Evolutionary conservation across 2,797 vertebrate species (phyloP), one percentile per base, ranked within the genome.

Genomic region (Anguilla marmorata): DNA sequence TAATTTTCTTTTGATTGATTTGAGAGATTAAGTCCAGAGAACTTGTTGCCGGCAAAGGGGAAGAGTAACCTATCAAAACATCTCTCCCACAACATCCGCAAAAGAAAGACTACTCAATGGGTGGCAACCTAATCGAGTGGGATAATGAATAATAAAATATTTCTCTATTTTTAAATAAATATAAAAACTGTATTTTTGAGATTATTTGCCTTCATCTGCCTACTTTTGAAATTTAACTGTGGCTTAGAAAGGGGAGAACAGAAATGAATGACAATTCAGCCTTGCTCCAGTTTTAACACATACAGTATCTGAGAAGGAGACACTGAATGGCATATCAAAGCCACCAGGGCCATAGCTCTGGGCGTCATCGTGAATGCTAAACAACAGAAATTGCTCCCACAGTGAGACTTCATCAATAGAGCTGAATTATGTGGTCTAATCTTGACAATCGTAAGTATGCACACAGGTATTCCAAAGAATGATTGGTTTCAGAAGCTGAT

Each of bases 351-450:
- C 88, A 89, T 89, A 90, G 93, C 92, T 89, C 87, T 56, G 16
- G 88, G 89, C 90, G 89, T 90, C 91, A 90, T 91, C 90, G 50
- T 88, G 93, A 94, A 95, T 94, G 90, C 88, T 90, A 93, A 94
- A 93, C 93, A 87, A 93, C 91, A 91, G 84, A 89, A 92, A 89
- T 89, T 89, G 33, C 37, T 87, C 89, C 90, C 90, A 92, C 89
- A 91, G 89, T 91, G 88, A 93, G 92, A 92, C 91, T 72, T 88
- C 91, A 92, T 92, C 90, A 88, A 91, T 91, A 90, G 86, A 90
- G 37, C 30, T 41, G 83, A 84, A 50, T 54, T 16, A 74, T 24
- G 45, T 11, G 8, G 45, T 24, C 48, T 83, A n/a, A 50, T 85
- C 37, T 41, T 5, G 8, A 11, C 41, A 5, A 30, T 72, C 50